Conservation (phyloP, 2,797 vertebrate species). For the Sebastes trivittatus region DNA sequence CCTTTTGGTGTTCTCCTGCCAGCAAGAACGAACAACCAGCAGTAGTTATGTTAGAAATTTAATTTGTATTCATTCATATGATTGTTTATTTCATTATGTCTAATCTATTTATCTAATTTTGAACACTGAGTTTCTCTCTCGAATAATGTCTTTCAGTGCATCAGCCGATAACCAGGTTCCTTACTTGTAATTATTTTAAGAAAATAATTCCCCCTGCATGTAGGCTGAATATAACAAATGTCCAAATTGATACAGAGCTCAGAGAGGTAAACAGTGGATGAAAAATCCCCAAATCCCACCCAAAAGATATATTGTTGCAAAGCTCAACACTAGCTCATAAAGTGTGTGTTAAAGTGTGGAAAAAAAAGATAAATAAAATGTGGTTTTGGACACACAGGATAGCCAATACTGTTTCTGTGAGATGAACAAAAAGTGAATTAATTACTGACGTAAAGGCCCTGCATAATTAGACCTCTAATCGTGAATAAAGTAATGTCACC, state of each 20-base stretch:
- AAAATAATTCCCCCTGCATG: neutral
- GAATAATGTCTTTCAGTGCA: neutral
- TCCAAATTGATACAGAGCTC: neutral
- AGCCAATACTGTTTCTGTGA: neutral
- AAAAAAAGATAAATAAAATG: neutral
- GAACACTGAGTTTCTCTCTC: neutral
- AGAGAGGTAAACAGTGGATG: neutral
- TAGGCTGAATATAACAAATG: neutral
- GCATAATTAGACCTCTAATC: neutral
- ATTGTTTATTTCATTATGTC: neutral
- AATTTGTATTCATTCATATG: neutral
- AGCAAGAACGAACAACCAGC: neutral
- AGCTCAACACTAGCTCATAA: neutral
- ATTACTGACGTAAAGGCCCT: neutral
- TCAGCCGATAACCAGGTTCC: neutral
- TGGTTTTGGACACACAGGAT: neutral
- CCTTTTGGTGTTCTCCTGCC: neutral
- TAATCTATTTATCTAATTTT: neutral
- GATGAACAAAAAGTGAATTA: neutral
- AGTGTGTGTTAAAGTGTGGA: neutral
- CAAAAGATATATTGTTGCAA: neutral
- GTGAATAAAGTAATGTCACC: neutral
- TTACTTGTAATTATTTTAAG: neutral
- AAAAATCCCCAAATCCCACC: neutral
- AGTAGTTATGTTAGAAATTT: neutral